Evolutionary conservation across 2,797 vertebrate species (phyloP), one percentile per base, ranked within the genome.

Genomic region (Tokudaia muenninki): DNA sequence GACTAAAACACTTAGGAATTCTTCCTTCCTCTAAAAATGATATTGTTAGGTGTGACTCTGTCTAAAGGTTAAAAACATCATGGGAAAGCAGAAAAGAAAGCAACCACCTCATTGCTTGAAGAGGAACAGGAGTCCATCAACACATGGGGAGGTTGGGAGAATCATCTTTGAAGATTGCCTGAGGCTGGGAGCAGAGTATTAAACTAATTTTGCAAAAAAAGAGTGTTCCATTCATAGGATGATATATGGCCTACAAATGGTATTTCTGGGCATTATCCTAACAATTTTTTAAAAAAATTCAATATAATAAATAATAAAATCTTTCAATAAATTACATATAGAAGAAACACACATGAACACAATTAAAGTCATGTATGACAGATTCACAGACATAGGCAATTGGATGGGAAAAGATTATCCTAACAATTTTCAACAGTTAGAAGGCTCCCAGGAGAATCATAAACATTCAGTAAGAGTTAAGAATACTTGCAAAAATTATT

Each of bases 21-120:
- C 31, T 86, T 94, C 44, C 22, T 91, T 22, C 94, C 57, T 47
- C 72, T 91, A 44, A 94, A 86, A 90, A 74, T 67, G 5, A 72
- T 82, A 63, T 31, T 41, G 72, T 93, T 74, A 78, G 70, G 2
- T 67, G 14, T 67, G 75, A 87, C 50, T 74, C 41, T 17, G 72
- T 79, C 21, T 79, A 29, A 79, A 83, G 47, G 22, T 55, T 47
- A 26, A 80, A 90, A 90, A 67, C 34, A 21, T 9, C 6, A 31
- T 52, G 50, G 50, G 59, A 77, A 90, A 72, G 55, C 24, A 79
- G 78, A 80, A 67, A 80, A 55, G 31, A 77, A 93, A 80, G n/a
- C 47, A 52, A 21, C 41, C 14, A 12, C 14, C 10, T 94, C 31
- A 59, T 61, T 80, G 17, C 14, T 70, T 80, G 14, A 79, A 67